Percentiles rank a stretch among this genome's conserved stretches.
Evolutionary conservation across 2,797 vertebrate species (phyloP).

Genomic region (Rhinella marina): DNA sequence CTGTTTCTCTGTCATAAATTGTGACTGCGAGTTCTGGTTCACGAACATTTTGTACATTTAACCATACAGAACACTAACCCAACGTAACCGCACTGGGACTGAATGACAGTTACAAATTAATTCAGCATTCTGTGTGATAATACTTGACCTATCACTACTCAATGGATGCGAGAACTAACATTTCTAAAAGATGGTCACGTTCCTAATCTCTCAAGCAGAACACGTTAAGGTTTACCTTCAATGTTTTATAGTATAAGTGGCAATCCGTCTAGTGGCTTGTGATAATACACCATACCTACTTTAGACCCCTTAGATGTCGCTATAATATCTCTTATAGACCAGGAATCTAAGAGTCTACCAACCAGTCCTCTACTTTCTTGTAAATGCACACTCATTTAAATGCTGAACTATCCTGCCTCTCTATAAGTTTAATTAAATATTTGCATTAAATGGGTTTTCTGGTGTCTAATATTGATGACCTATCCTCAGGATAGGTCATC

Average conservation of each 20-base stretch:
- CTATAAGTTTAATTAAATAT: not conserved
- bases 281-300: not conserved
- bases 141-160: slow-evolving; percentile 15
- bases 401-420: not conserved
- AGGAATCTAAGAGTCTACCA: not conserved
- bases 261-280: not conserved
- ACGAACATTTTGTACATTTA: slow-evolving; percentile 31
- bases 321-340: not conserved
- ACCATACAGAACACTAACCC: not conserved
- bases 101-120: slow-evolving; percentile 40
- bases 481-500: too few species aligned
- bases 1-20: slow-evolving; percentile 28
- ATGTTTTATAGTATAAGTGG: not conserved
- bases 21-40: not conserved
- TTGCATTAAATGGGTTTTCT: too few species aligned
- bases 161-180: not conserved
- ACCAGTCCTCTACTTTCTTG: not conserved
- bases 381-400: not conserved
- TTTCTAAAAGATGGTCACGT: slow-evolving; percentile 6
- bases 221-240: not conserved
- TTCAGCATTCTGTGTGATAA: slow-evolving; percentile 8
- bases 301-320: not conserved
- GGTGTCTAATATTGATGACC: too few species aligned
- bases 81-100: not conserved
- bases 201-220: not conserved